Conservation (phyloP, 2,113 vertebrate species). For the Pseudopodoces humilis region DNA sequence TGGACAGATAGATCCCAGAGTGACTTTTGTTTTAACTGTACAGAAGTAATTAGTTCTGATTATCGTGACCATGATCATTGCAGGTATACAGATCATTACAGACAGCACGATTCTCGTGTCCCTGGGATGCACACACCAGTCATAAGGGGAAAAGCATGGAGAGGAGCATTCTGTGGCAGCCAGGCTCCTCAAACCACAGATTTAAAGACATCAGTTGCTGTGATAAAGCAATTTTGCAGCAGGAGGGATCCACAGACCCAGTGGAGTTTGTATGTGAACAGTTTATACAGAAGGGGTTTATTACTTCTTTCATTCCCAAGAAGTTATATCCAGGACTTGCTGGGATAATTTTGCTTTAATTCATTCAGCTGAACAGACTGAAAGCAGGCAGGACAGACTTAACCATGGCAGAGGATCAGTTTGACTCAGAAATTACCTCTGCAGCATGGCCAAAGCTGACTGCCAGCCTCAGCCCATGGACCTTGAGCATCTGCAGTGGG, state of each 20-base stretch:
- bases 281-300: not conserved
- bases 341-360: not conserved
- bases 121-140: not conserved
- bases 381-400: not conserved
- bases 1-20: not conserved
- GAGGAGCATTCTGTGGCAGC: not conserved
- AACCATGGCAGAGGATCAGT: not conserved
- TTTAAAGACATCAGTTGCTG: not conserved
- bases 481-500: accelerated
- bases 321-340: not conserved
- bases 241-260: not conserved
- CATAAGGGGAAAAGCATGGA: not conserved
- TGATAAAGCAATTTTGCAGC: not conserved
- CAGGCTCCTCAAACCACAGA: not conserved
- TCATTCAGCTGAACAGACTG: not conserved
- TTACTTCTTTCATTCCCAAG: not conserved
- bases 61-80: not conserved
- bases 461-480: not conserved
- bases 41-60: not conserved
- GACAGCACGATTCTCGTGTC: not conserved
- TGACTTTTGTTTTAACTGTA: not conserved
- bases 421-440: not conserved
- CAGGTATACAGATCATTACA: too few relatives aligned
- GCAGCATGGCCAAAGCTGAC: not conserved
- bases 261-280: not conserved